Percentiles rank a stretch among this genome's conserved stretches.
phyloP scores from a whole-genome alignment of 2,888 invertebrate genomes.

The Melolontha melolontha region DNA sequence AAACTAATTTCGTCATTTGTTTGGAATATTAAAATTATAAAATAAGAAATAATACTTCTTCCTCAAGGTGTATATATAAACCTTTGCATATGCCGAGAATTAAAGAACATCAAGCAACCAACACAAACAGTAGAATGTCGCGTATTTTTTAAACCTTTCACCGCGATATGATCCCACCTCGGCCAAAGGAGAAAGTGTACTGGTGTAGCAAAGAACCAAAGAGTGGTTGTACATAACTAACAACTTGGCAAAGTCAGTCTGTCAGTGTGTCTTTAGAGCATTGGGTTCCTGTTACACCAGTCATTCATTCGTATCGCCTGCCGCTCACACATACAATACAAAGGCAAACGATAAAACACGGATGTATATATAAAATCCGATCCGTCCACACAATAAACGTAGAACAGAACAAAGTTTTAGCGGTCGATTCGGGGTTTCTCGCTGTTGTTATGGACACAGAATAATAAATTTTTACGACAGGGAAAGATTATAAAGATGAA shows the following conservation, averaged over 20 bases:
- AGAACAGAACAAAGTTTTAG: too few relatives aligned
- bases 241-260: slow-evolving; percentile 56
- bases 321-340: slow-evolving; percentile 12
- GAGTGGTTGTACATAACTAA: slow-evolving; percentile 36
- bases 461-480: too few relatives aligned
- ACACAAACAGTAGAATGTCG: slow-evolving; percentile 40
- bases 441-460: too few relatives aligned
- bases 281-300: slow-evolving; percentile 50
- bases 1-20: too few relatives aligned
- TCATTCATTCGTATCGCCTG: slow-evolving; percentile 40
- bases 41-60: too few relatives aligned
- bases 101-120: slow-evolving; percentile 15
- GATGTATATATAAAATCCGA: too few relatives aligned
- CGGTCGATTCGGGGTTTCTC: too few relatives aligned
- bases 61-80: too few relatives aligned
- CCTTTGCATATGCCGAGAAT: not conserved
- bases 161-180: slow-evolving; percentile 47
- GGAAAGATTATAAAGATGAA: too few relatives aligned
- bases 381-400: too few relatives aligned
- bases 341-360: not conserved
- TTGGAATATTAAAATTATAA: too few relatives aligned
- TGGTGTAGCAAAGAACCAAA: slow-evolving; percentile 40
- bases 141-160: slow-evolving; percentile 49
- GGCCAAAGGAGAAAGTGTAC: slow-evolving; percentile 49
- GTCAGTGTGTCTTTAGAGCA: slow-evolving; percentile 63